Percentiles rank a stretch among this genome's conserved stretches.
Evolutionary conservation across 2,113 vertebrate genomes (phyloP).

Genomic region (Casuarius casuarius): DNA sequence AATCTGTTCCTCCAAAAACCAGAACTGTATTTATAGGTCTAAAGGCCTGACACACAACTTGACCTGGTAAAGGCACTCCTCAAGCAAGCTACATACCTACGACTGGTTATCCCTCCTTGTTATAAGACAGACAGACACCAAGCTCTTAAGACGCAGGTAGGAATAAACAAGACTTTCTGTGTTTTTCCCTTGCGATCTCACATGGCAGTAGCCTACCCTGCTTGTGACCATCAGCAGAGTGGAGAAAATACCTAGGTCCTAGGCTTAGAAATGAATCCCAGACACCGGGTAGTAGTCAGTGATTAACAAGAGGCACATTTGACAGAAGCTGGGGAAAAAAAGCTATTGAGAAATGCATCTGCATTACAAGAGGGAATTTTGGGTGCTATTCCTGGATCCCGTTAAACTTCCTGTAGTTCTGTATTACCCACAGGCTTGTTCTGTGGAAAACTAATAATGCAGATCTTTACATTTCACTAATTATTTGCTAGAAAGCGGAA

Average conservation of each 20-base stretch:
- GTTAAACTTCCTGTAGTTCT: not conserved
- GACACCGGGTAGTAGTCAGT: not conserved
- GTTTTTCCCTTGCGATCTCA: not conserved
- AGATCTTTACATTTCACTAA: slow-evolving; percentile 17
- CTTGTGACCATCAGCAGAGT: not conserved
- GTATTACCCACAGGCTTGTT: not conserved
- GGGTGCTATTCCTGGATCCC: not conserved
- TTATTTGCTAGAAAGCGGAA: slow-evolving; percentile 5
- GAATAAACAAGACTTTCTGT: not conserved
- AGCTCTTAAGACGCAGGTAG: not conserved
- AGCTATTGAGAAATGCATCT: not conserved
- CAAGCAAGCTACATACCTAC: not conserved
- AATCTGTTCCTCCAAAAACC: not conserved
- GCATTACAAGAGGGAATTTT: not conserved
- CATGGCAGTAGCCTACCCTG: not conserved
- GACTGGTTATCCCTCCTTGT: not conserved
- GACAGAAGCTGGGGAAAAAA: not conserved
- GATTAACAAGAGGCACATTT: not conserved
- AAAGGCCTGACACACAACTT: not conserved
- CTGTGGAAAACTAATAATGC: slow-evolving; percentile 18
- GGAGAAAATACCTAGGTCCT: not conserved
- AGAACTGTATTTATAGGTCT: not conserved
- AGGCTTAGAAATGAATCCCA: not conserved
- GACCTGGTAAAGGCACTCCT: not conserved
- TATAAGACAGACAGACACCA: not conserved